Evolutionary conservation across 1,140 invertebrate species (phyloP), one percentile per base, ranked within the genome.

Genomic region (Ceratosolen fusciceps): DNA sequence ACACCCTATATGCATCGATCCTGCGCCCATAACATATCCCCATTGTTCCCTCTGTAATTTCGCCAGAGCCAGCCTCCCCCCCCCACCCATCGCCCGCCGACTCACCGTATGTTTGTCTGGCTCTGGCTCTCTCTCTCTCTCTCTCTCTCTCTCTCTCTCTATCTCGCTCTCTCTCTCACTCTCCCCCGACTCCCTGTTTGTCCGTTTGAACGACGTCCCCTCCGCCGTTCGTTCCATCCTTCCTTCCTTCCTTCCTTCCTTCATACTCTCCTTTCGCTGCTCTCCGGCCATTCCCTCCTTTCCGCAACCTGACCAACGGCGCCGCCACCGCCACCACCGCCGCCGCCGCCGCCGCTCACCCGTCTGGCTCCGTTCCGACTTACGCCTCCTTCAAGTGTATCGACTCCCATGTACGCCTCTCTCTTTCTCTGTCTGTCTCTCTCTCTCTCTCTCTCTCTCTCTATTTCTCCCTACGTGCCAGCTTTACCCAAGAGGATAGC

Each of bases 31-130:
- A 75, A 75, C 60, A 37, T 65, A 49, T 65, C 58, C 58, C 73
- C 73, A 75, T 75, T 75, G 73, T 65, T 75, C 60, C 26, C 73
- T 62, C 73, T 49, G 60, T 75, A 65, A 75, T 75, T 75, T 75
- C 29, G 58, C 26, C 29, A 37, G 47, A 54, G 24, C 21, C 43
- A 10, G 19, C 21, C 37, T 24, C n/a, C 3, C 39, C 31, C 24
- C 21, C 10, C 39, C n/a, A n/a, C 56, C 19, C n/a, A n/a, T n/a
- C n/a, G n/a, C n/a, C n/a, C n/a, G n/a, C n/a, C n/a, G n/a, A n/a
- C n/a, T n/a, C n/a, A n/a, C n/a, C n/a, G n/a, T n/a, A n/a, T n/a
- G n/a, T n/a, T n/a, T n/a, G 3, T 54, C 24, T 37, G 21, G 19
- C 31, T 24, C 24, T 62, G 8, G 62, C 43, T 26, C 43, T 62